Evolutionary conservation across 2,113 vertebrate genomes (phyloP).

Genomic region (Corapipo altera): DNA sequence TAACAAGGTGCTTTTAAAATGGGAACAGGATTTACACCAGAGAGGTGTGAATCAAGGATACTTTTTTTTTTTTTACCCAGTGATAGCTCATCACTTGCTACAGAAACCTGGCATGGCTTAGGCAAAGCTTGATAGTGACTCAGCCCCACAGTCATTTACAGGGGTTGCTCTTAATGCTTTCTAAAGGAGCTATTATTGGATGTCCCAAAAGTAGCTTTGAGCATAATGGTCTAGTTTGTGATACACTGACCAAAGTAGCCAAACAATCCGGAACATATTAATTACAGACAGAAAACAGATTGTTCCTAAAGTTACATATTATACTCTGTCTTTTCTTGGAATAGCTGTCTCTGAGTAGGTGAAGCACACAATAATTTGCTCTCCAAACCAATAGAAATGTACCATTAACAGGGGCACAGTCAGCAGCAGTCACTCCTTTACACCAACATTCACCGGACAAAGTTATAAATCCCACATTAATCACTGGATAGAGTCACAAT

Average conservation of each 20-base stretch:
- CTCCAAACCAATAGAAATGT: background rate
- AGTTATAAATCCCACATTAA: constrained; percentile 40
- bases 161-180: constrained; percentile 10
- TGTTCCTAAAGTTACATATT: constrained; percentile 45
- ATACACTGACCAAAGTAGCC: constrained; percentile 17
- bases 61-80: background rate
- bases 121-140: constrained; percentile 2
- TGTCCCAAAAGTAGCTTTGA: constrained; percentile 37
- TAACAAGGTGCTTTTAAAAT: constrained; percentile 65
- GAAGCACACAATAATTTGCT: background rate
- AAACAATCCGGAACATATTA: constrained; percentile 52
- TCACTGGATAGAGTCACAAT: background rate
- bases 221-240: constrained; percentile 34
- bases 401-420: background rate
- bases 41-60: constrained; percentile 54
- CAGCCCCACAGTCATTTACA: constrained; percentile 23
- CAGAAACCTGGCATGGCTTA: constrained; percentile 53
- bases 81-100: constrained; percentile 54
- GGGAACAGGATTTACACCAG: constrained; percentile 58
- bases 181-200: background rate
- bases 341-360: constrained; percentile 32
- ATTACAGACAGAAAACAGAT: constrained; percentile 61
- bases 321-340: constrained; percentile 25
- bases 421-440: background rate
- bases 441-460: background rate